Conservation (phyloP, 2,888 invertebrate genomes). For the Clostera curtula region DNA sequence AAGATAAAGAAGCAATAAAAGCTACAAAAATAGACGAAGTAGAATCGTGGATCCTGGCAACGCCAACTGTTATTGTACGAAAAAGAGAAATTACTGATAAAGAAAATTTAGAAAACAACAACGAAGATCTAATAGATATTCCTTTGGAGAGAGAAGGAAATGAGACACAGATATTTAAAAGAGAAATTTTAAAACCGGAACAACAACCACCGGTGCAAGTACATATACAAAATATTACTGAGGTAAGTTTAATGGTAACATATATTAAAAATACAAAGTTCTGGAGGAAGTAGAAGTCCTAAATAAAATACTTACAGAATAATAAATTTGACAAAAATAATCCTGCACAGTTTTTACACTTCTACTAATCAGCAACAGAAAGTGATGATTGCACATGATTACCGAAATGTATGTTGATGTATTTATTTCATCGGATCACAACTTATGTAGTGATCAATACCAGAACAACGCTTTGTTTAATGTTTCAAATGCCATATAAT, state of each 20-base stretch:
- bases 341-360: too few relatives aligned
- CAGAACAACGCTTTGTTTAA: too few relatives aligned
- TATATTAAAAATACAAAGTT: background rate
- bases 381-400: too few relatives aligned
- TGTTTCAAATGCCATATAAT: too few relatives aligned
- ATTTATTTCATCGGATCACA: too few relatives aligned
- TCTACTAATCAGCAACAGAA: too few relatives aligned
- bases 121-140: constrained; percentile 54
- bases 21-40: constrained; percentile 44
- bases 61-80: constrained; percentile 44
- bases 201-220: constrained; percentile 77
- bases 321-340: too few relatives aligned
- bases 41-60: constrained; percentile 57
- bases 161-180: constrained; percentile 53
- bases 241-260: constrained; percentile 34
- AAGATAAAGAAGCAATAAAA: constrained; percentile 31
- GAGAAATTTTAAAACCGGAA: constrained; percentile 64
- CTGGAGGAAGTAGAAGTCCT: background rate
- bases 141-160: constrained; percentile 57
- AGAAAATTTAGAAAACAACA: constrained; percentile 31
- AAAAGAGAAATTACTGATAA: constrained; percentile 49
- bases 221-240: constrained; percentile 79
- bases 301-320: too few relatives aligned
- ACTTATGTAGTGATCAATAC: too few relatives aligned
- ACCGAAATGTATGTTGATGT: too few relatives aligned